phyloP scores from a whole-genome alignment of 2,888 invertebrate species.

The Perizoma affinitatum region DNA sequence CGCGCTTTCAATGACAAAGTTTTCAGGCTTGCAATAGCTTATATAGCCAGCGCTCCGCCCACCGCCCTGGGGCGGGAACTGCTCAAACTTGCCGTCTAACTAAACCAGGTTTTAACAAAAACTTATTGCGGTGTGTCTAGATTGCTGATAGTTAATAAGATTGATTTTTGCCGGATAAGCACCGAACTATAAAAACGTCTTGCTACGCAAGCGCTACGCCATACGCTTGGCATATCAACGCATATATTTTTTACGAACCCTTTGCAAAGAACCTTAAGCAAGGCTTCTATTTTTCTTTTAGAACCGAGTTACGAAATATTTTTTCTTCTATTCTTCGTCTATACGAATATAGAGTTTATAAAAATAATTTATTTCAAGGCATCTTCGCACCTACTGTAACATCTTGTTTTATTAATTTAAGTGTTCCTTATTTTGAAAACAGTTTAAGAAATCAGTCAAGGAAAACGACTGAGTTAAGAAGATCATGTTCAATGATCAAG shows the following conservation, averaged over 20 bases:
- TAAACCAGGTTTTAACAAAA: slow-evolving; percentile 48
- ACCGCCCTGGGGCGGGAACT: slow-evolving; percentile 66
- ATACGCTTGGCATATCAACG: too few species aligned
- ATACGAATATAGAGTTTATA: neutral
- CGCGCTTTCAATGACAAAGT: slow-evolving; percentile 77
- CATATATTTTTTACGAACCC: too few species aligned
- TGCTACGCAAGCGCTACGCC: slow-evolving; percentile 1
- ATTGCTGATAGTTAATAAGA: slow-evolving; percentile 19
- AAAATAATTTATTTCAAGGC: slow-evolving; percentile 26
- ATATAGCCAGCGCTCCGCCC: slow-evolving; percentile 78
- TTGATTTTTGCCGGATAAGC: slow-evolving; percentile 1
- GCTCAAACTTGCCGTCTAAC: slow-evolving; percentile 49
- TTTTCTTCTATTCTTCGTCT: too few species aligned
- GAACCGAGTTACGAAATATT: too few species aligned
- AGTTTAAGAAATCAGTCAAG: slow-evolving; percentile 16
- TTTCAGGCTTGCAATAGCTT: slow-evolving; percentile 69
- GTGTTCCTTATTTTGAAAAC: slow-evolving; percentile 15
- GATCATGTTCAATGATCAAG: slow-evolving; percentile 34
- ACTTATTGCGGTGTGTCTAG: slow-evolving; percentile 39
- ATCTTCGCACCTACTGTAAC: slow-evolving; percentile 15
- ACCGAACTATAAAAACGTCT: neutral
- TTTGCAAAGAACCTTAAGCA: too few species aligned
- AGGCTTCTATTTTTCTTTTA: too few species aligned
- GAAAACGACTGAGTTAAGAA: slow-evolving; percentile 12
- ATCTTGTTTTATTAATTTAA: slow-evolving; percentile 16